Base-by-base conservation (phyloP, 2,888 invertebrate species). In the Tenodera sinensis region DNA sequence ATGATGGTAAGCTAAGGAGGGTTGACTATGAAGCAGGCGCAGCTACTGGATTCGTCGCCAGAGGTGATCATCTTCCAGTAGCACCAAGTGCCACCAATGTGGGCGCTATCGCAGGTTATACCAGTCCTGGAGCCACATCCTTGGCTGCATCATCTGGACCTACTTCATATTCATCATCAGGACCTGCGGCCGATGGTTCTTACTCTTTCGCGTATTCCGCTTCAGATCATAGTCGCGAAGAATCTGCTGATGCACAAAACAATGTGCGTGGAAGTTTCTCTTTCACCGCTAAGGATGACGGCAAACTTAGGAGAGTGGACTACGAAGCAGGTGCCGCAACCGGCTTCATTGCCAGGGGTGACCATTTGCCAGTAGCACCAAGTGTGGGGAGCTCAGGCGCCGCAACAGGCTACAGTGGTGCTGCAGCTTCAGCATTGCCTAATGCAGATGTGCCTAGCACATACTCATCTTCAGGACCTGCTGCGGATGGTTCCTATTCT, bases 321-420 rank as follows among this genome's bases (percentile, higher is more conserved):
- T 91, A 91, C 87, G 90, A 91, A 71, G 91, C 91, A 28, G 91
- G 91, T 12, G 89, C 91, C 12, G 89, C 89, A 25, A 91, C 89
- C 9, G 91, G 91, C n/a, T 91, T 91, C 83, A 47, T 90, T 27
- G 90, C 91, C 47, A 89, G 89, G 42, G 91, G 91, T n/a, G 91
- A 91, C 81, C 91, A 91, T 89, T 90, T 92, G 34, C 91, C 91
- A 28, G 90, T 91, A n/a, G 91, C 90, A n/a, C 88, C 91, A n/a
- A n/a, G 20, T 28, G 25, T 83, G 83, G 28, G 2, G 20, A 34
- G 34, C 27, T 83, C 84, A 25, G 82, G 28, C 28, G 83, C 83
- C 27, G 90, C 91, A 30, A 89, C 88, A 42, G 91, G 91, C n/a
- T 91, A 91, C 83, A 91, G 91, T 89, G 90, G 92, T 34, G 90